A percentile compares a stretch with the other conserved stretches of the same genome.
Conservation (phyloP, 2,888 invertebrate genomes). For the Pandemis corylana region DNA sequence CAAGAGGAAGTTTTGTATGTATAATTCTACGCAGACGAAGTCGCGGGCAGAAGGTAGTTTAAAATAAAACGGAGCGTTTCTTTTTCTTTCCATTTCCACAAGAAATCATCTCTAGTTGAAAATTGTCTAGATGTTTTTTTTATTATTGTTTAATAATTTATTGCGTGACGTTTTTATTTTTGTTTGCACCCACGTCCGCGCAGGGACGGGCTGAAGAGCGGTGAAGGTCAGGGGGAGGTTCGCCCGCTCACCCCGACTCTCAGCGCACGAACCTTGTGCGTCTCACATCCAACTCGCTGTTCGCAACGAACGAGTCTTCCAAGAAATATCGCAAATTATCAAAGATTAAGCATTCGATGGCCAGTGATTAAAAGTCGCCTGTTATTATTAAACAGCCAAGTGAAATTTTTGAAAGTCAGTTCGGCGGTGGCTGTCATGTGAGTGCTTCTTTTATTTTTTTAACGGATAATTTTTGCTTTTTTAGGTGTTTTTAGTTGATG, state of each 20-base stretch:
- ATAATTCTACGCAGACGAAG: too few relatives aligned
- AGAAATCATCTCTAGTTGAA: too few relatives aligned
- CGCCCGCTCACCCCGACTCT: constrained; percentile 21
- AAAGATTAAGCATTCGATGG: background rate
- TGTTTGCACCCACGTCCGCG: constrained; percentile 1
- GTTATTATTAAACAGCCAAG: background rate
- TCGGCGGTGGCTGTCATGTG: background rate
- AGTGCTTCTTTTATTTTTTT: background rate
- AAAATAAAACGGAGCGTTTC: too few relatives aligned
- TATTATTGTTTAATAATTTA: background rate
- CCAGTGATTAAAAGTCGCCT: background rate
- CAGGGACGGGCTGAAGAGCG: constrained; percentile 21
- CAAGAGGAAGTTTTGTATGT: too few relatives aligned
- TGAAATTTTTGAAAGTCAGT: background rate
- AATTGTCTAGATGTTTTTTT: background rate
- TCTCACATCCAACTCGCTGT: constrained; percentile 19
- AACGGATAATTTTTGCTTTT: background rate
- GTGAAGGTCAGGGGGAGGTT: constrained; percentile 37
- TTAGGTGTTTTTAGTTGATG: background rate
- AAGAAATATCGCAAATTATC: constrained; percentile 1
- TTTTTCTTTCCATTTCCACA: too few relatives aligned
- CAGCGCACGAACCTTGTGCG: background rate
- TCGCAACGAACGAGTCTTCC: constrained; percentile 13
- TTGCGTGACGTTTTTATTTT: background rate
- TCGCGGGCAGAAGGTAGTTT: too few relatives aligned